Base-by-base conservation (phyloP, 2,113 vertebrate species). In the Pangasianodon hypophthalmus region DNA sequence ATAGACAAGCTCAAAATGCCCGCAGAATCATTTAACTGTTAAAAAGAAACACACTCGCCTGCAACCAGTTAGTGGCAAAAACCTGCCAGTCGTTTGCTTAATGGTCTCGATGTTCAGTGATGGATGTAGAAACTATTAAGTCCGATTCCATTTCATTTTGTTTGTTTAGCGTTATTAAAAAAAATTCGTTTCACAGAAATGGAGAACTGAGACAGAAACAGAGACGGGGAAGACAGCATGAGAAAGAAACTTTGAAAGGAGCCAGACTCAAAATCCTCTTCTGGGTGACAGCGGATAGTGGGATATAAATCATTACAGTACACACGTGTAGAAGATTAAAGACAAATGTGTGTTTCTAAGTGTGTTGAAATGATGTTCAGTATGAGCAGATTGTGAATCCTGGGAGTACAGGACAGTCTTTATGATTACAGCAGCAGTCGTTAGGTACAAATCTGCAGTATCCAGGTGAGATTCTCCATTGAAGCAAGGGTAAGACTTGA, bases 1-100 rank as follows among this genome's bases (percentile, higher is more conserved):
- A 80, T 86, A 80, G 87, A 88, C 86, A 54, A 83, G 73, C 54
- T 89, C 24, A 52, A 88, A 67, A 52, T 60, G 50, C 16, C 77
- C 10, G 32, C 80, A 79, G 67, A 83, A 37, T 64, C 29, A 52
- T 80, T 84, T 85, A 60, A 75, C 24, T 52, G 19, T 29, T 82
- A 56, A 82, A 56, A 77, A 16, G 50, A 48, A 81, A 81, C 21
- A 46, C 41, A 48, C 10, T 29, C 24, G 2, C 29, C 4, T n/a
- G 16, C n/a, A 83, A 56, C 16, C 6, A 50, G 77, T 48, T 81
- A 32, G 50, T 9, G 44, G 44, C 18, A 29, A 14, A 56, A 82
- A 32, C 16, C 79, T 52, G 48, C 29, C 46, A 52, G 79, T 82
- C n/a, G 54, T 54, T 54, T 81, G n/a, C 29, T 80, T 50, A 80